These are phyloP conservation scores for Malaclemys terrapin DNA, from an alignment of 2,113 vertebrate genomes.

Conservation along the genomic window DNA sequence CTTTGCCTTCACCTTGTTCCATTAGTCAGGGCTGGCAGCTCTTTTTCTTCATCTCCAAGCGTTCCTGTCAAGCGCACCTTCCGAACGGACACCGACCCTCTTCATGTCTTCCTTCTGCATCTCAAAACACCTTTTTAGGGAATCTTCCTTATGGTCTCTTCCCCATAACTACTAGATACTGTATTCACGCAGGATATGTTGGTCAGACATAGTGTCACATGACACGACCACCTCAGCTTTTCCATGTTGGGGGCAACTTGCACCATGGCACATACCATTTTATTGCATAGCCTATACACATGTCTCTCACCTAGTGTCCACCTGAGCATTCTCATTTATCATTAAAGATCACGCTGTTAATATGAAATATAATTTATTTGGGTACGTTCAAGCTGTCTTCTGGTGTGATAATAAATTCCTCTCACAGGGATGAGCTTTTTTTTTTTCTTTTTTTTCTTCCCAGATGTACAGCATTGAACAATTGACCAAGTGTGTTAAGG, in stretches of 20 bases:
- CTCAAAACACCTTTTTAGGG: too few relatives aligned
- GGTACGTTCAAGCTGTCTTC: conserved; percentile 41
- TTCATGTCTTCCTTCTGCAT: too few relatives aligned
- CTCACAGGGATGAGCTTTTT: conserved; percentile 39
- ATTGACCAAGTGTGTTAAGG: conserved; percentile 31
- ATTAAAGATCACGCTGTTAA: conserved; percentile 42
- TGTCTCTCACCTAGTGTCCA: background rate
- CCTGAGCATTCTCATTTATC: background rate
- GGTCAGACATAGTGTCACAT: too few relatives aligned
- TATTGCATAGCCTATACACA: background rate
- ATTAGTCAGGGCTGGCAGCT: background rate
- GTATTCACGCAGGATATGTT: too few relatives aligned
- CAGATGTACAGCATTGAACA: conserved; percentile 42
- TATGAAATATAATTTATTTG: conserved; percentile 65
- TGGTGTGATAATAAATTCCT: conserved; percentile 52
- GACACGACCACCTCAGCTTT: background rate
- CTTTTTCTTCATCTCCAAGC: background rate
- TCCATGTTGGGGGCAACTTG: background rate
- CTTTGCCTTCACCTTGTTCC: background rate
- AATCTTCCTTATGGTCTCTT: too few relatives aligned
- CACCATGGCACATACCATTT: background rate
- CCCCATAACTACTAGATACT: too few relatives aligned
- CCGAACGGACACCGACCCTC: too few relatives aligned
- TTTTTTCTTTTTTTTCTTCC: background rate
- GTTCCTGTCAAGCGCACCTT: too few relatives aligned